These are phyloP conservation scores for Hydropotes inermis DNA, from an alignment of 2,113 vertebrate species.

Conservation along the genomic window DNA sequence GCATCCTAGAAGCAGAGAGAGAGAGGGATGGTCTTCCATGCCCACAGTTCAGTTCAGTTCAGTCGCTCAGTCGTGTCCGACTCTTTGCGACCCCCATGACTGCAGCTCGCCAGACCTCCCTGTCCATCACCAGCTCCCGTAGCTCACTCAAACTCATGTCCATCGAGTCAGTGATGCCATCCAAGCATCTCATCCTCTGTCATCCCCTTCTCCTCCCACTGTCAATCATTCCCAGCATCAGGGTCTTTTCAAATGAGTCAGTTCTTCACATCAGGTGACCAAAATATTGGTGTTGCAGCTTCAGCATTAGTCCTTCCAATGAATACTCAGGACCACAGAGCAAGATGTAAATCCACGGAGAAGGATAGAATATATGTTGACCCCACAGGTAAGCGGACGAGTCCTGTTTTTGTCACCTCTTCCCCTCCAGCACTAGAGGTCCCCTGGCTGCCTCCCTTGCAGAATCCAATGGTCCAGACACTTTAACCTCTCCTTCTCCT, in stretches of 20 bases:
- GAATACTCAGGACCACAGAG: neutral
- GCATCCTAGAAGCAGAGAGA: neutral
- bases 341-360: neutral
- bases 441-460: too few species aligned
- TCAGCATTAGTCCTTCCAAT: neutral
- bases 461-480: neutral
- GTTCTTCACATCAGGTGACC: neutral
- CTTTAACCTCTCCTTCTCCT: neutral
- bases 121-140: neutral
- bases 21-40: rapidly evolving
- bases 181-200: neutral
- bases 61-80: rapidly evolving
- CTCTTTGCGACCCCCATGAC: neutral
- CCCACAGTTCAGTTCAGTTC: neutral
- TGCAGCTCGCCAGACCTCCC: neutral
- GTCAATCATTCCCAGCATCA: neutral
- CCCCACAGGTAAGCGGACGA: neutral
- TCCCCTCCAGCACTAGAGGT: neutral
- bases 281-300: neutral
- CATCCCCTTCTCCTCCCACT: rapidly evolving
- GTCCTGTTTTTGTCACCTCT: neutral
- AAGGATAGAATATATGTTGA: neutral
- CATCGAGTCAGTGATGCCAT: neutral
- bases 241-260: neutral
- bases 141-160: neutral